phyloP scores from a whole-genome alignment of 2,797 vertebrate species.

The Sparidentex hasta region DNA sequence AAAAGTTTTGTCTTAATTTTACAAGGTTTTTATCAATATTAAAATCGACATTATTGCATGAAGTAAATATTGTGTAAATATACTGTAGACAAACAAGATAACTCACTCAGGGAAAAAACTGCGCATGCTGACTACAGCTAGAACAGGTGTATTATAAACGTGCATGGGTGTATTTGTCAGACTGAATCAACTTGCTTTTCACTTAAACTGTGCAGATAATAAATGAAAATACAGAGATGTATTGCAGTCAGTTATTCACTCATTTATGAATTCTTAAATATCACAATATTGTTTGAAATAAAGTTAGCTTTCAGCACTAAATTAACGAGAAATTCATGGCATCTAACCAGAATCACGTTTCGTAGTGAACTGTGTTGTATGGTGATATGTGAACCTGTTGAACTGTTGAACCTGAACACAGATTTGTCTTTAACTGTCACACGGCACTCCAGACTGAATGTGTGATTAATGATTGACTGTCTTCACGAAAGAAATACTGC shows the following conservation, averaged over 20 bases:
- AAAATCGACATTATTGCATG: too few species aligned
- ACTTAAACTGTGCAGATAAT: neutral
- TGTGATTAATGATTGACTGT: neutral
- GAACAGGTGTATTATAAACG: too few species aligned
- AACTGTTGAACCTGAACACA: neutral
- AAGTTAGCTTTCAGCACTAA: neutral
- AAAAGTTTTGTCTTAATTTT: too few species aligned
- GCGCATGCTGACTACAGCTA: too few species aligned
- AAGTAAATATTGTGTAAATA: too few species aligned
- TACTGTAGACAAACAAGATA: too few species aligned
- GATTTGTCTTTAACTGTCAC: neutral
- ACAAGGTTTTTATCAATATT: too few species aligned
- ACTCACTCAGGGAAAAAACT: too few species aligned
- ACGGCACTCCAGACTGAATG: neutral
- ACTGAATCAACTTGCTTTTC: too few species aligned
- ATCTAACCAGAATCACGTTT: neutral
- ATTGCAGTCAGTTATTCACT: neutral
- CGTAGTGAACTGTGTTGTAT: neutral
- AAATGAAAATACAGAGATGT: neutral
- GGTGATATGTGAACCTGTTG: neutral
- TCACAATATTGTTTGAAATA: neutral
- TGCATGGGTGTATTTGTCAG: too few species aligned
- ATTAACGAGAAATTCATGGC: neutral
- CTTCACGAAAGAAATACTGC: constrained; percentile 6
- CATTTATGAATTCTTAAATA: neutral